Evolutionary conservation across 1,140 invertebrate genomes (phyloP).

Genomic region (Ladona fulva): DNA sequence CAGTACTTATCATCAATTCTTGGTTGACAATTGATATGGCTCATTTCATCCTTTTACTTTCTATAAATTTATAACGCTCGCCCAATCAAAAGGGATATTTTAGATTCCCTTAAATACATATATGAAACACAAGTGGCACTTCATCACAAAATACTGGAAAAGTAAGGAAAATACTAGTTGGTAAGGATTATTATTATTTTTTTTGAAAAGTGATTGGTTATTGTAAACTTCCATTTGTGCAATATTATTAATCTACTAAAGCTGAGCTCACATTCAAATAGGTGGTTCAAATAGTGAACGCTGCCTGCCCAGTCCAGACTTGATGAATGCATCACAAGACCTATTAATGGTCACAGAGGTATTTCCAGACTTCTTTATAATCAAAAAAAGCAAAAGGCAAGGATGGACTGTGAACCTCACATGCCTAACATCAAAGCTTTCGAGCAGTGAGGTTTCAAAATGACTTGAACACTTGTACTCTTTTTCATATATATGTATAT

Average conservation of each 20-base stretch:
- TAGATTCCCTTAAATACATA: constrained; percentile 15
- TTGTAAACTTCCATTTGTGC: constrained; percentile 17
- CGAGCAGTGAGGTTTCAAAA: constrained; percentile 17
- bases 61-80: constrained; percentile 16
- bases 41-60: constrained; percentile 13
- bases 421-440: constrained; percentile 16
- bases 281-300: constrained; percentile 15
- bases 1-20: constrained; percentile 13
- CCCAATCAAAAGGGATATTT: constrained; percentile 16
- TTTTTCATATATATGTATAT: constrained; percentile 4
- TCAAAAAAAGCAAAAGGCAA: constrained; percentile 13
- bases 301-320: constrained; percentile 12
- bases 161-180: constrained; percentile 18
- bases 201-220: constrained; percentile 17
- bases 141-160: constrained; percentile 20
- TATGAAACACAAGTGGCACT: constrained; percentile 19
- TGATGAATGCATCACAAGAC: constrained; percentile 17
- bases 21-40: constrained; percentile 17
- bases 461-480: constrained; percentile 17
- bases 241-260: constrained; percentile 17
- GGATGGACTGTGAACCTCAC: constrained; percentile 16
- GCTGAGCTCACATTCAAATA: constrained; percentile 17
- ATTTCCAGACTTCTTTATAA: constrained; percentile 16
- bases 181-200: constrained; percentile 17
- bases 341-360: neutral